Evolutionary conservation across 92 coral and sea anemone genomes (phyloP), one percentile per base, ranked within the genome.

Genomic region (Actinernus sp.): DNA sequence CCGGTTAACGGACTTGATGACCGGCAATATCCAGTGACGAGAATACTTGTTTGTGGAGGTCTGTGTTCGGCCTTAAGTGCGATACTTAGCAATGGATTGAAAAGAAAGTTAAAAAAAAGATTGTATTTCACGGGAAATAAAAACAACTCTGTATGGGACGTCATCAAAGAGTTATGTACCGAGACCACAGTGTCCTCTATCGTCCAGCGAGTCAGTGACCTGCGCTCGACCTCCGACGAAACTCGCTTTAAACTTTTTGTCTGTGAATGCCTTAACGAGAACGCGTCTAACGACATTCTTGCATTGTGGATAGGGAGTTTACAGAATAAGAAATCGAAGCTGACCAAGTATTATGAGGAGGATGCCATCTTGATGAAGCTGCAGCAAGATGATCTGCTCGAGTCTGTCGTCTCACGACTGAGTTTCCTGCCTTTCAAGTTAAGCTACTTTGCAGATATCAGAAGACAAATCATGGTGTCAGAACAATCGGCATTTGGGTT

Each of bases 201-300:
- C 3, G 13, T 70, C 12, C 33, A 56, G 51, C 43, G 48, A 32
- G 57, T 70, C 58, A 57, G 22, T 16, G 58, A 62, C 9, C 55
- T 70, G 43, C 65, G 78, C 1, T 12, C 47, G 2, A 26, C 44
- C 18, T 61, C 58, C 19, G 66, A 57, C 28, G 48, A 44, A 30
- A 40, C 19, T 23, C 37, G 78, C 40, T 41, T 70, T 26, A 47
- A 70, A 1, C 78, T 70, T 10, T 70, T 70, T 70, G 78, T 70
- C n/a, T 70, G 78, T 40, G 78, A 57, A 46, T 55, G 65, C 12
- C 41, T 70, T 8, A 70, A 70, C 48, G 24, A 55, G 30, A 43
- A 43, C 2, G 14, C 49, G 2, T n/a, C n/a, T n/a, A n/a, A n/a
- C n/a, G 76, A 44, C 19, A 40, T 62, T 1, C 40, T 70, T 2